These are phyloP conservation scores for Tinamus major DNA, from an alignment of 2,797 vertebrate species.

Conservation along the genomic window DNA sequence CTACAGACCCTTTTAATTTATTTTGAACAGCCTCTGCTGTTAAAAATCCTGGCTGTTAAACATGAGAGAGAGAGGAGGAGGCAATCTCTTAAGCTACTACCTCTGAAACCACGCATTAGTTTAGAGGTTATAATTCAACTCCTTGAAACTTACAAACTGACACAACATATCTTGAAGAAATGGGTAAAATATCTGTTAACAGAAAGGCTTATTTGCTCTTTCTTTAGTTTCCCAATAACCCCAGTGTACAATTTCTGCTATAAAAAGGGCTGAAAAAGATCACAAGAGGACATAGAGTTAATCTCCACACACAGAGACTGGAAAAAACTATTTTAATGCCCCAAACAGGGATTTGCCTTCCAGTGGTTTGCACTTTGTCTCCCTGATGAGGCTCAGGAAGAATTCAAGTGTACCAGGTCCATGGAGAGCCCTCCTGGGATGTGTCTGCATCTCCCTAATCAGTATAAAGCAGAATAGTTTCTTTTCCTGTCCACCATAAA, in stretches of 20 bases:
- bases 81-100: neutral
- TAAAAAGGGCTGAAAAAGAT: neutral
- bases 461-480: neutral
- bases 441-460: neutral
- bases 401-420: neutral
- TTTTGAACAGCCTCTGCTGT: neutral
- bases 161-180: neutral
- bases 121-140: conserved; percentile 2
- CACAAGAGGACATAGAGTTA: neutral
- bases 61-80: neutral
- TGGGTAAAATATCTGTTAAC: neutral
- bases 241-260: neutral
- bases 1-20: neutral
- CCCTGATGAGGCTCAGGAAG: neutral
- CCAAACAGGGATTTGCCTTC: neutral
- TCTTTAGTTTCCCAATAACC: neutral
- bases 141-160: neutral
- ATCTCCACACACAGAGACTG: neutral
- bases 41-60: neutral
- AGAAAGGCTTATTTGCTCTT: neutral
- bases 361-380: neutral
- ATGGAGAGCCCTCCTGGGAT: neutral
- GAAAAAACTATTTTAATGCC: neutral
- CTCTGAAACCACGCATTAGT: neutral
- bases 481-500: neutral